Conservation (phyloP, 2,797 vertebrate species). For the Sebastes dallii region DNA sequence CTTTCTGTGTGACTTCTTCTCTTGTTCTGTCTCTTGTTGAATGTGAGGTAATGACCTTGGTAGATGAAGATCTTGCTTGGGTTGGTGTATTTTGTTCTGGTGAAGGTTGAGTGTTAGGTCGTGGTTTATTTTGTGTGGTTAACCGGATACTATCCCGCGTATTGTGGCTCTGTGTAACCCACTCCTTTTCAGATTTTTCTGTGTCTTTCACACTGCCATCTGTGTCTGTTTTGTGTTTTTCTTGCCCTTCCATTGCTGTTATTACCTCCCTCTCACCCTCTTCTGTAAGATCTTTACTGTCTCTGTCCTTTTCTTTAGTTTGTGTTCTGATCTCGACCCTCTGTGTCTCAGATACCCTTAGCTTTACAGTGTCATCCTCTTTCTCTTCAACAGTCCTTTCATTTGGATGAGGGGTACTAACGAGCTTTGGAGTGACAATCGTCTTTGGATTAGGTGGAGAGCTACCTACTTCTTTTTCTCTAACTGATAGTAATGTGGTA, state of each 20-base stretch:
- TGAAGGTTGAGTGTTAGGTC: slow-evolving; percentile 14
- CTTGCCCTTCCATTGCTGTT: background rate
- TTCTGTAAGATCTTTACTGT: background rate
- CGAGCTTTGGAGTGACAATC: slow-evolving; percentile 3
- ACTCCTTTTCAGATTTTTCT: slow-evolving; percentile 3
- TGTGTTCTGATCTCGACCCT: background rate
- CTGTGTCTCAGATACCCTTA: background rate
- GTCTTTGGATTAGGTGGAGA: slow-evolving; percentile 19
- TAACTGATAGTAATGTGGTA: slow-evolving; percentile 9
- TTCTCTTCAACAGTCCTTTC: slow-evolving; percentile 7
- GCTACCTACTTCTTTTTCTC: background rate
- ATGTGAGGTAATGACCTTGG: slow-evolving; percentile 42
- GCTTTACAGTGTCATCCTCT: background rate
- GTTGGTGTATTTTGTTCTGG: slow-evolving; percentile 12
- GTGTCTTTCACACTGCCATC: slow-evolving; percentile 1
- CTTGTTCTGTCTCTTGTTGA: slow-evolving; percentile 22
- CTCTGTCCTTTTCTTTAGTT: slow-evolving; percentile 1
- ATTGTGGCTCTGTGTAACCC: slow-evolving; percentile 35
- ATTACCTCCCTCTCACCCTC: background rate
- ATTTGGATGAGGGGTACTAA: background rate
- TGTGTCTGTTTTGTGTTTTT: background rate
- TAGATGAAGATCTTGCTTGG: slow-evolving; percentile 31
- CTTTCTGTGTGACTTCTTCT: slow-evolving; percentile 21
- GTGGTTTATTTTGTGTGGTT: slow-evolving; percentile 45
- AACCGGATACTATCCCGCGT: background rate